Evolutionary conservation across 2,113 vertebrate genomes (phyloP), one percentile per base, ranked within the genome.

Genomic region (Xyrauchen texanus): DNA sequence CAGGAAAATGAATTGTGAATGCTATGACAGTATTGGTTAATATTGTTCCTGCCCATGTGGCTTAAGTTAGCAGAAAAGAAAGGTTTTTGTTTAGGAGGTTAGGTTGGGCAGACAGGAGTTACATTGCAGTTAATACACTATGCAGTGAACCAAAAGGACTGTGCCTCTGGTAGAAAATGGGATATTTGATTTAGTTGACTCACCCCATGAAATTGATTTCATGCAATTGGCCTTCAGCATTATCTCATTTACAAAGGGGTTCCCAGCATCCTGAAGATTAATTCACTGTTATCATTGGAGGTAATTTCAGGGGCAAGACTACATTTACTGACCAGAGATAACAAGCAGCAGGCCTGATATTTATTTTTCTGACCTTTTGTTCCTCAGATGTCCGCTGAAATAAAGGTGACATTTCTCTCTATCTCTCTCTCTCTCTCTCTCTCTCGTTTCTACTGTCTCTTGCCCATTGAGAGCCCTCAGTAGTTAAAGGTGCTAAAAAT

Each of bases 401-500:
- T 76, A 80, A 76, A 78, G 81, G 70, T 78, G 79, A 81, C 82
- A 78, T 73, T 67, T 71, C 57, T 53, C 44, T 8, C 15, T 8
- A 10, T 55, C 52, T 13, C 34, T 42, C 52, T 8, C 68, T 21
- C 13, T 76, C 47, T 61, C 66, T 65, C 21, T 34, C 21, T 34
- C 21, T 34, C 21, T 34, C 3, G 21, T 34, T 34, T 34, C 21
- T 34, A 34, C 21, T 34, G 21, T 61, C 52, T 71, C 15, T 46
- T 52, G 44, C 68, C 81, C 78, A 78, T 67, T 65, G 69, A 68
- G 55, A 49, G 78, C 53, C 55, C 64, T 77, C 44, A 13, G 81
- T 81, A 60, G 78, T 82, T 70, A 58, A 63, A 71, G 70, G n/a
- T 15, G 42, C 83, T 84, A 84, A 83, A 85, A 86, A 85, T 81